Evolutionary conservation across 2,797 vertebrate genomes (phyloP), one percentile per base, ranked within the genome.

Genomic region (Bovichtus diacanthus): DNA sequence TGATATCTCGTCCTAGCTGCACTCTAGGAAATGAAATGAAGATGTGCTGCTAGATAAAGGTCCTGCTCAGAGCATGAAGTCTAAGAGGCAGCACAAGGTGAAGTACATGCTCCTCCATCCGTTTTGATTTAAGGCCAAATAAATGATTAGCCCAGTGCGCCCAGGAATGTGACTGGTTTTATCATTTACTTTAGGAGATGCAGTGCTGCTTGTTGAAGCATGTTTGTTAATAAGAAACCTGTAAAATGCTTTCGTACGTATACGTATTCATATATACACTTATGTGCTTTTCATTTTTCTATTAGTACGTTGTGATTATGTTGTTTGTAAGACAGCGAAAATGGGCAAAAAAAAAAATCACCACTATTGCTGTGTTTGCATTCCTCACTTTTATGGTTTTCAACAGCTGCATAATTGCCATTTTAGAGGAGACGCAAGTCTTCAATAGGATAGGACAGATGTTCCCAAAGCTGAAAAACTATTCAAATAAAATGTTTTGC

Each of bases 11-110:
- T 66, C 80, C 59, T 15, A 9, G 41, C 64, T 76, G 79, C 74
- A 81, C 74, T 80, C 56, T 31, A 70, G 77, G 77, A 80, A 84
- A 81, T 81, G 51, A 74, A 78, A 47, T 31, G 10, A 51, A 63
- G 63, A 79, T 63, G 43, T 18, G 58, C 19, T 5, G 55, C 39
- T 8, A 43, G 66, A 74, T 34, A 19, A 70, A 60, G 65, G 31
- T 41, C 38, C 58, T 55, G 53, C 34, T 25, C 19, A 39, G 23
- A 68, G 60, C 49, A 65, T 76, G 62, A 64, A 72, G 70, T 66
- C 53, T 36, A 9, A 31, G 29, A 56, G 27, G 29, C 27, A 41
- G 36, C 6, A 36, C 2, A 29, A 39, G 41, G 49, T 36, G 31
- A 58, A 59, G 69, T 44, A 10, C 31, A 47, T 51, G n/a, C 29